Evolutionary conservation across 2,113 vertebrate species (phyloP).

Genomic region (Lepus americanus): DNA sequence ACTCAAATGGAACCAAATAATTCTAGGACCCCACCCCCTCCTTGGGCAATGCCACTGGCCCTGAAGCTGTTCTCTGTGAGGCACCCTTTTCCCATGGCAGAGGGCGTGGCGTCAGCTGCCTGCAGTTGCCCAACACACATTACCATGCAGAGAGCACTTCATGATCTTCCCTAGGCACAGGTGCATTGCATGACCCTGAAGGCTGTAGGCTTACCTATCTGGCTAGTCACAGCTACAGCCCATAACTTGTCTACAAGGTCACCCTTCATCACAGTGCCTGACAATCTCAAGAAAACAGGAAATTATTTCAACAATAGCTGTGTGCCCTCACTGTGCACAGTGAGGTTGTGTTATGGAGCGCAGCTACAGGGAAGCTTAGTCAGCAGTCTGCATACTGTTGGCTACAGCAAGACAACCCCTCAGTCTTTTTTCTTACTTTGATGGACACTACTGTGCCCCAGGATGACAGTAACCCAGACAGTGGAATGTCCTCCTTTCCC

Average conservation of each 20-base stretch:
- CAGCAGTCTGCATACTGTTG: too few relatives aligned
- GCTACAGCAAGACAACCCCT: background rate
- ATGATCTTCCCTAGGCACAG: rapidly evolving
- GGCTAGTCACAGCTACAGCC: background rate
- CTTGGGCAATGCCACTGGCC: too few relatives aligned
- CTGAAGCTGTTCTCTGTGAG: background rate
- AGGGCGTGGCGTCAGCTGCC: background rate
- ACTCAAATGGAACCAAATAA: slow-evolving; percentile 64
- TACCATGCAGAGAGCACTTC: background rate
- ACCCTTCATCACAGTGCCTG: background rate
- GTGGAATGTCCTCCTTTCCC: background rate
- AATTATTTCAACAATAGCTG: rapidly evolving
- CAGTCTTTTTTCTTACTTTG: background rate
- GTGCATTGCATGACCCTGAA: rapidly evolving
- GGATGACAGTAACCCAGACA: background rate
- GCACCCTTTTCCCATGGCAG: background rate
- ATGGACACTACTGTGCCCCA: background rate
- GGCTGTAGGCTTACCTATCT: background rate
- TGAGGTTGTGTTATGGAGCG: background rate
- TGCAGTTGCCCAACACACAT: background rate
- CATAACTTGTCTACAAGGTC: background rate
- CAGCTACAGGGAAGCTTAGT: too few relatives aligned
- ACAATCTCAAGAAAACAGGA: background rate
- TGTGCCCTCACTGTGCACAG: background rate
- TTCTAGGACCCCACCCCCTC: background rate